Base-by-base conservation (phyloP, 2,888 invertebrate species). In the Lasioglossum pauxillum region DNA sequence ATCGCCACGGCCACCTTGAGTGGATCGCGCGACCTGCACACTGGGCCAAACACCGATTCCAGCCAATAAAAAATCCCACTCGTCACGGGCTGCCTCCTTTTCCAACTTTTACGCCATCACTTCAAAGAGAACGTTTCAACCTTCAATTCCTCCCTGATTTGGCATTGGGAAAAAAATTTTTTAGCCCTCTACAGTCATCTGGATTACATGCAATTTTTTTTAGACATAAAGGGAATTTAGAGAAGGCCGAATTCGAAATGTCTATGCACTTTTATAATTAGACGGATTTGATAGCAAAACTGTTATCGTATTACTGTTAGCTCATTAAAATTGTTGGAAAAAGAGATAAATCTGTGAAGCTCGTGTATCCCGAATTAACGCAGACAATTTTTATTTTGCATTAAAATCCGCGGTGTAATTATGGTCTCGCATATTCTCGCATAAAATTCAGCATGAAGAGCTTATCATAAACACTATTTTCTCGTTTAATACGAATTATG, bases 21-120 rank as follows among this genome's bases (percentile, higher is more conserved):
- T 83, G 84, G 79, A 79, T 57, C 73, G 67, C 84, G 84, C 79
- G 79, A 53, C 8, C 35, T 41, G 67, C 79, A 73, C 73, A 31
- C 60, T 1, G 60, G 16, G 16, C 60, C 60, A 31, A 53, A 53
- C 53, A 53, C 53, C 60, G 60, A 64, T 64, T 31, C 14, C 16
- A 31, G 60, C 27, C 27, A 64, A 64, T 64, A 64, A 64, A 64
- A 64, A 64, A 64, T 60, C 60, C 60, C 27, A 16, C 60, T 64
- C 27, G 31, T 31, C 12, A 64, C 60, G 27, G 60, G 7, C 16
- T 27, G 16, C 60, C 27, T 27, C 5, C 27, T 31, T 16, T 64
- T 16, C 14, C 27, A 16, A 14, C 60, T 31, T 64, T 31, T 14
- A 16, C 60, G n/a, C 16, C 7, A 2, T 64, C 60, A 0, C n/a